phyloP scores from a whole-genome alignment of 1,140 invertebrate species.

The Rhizoglyphus robini region DNA sequence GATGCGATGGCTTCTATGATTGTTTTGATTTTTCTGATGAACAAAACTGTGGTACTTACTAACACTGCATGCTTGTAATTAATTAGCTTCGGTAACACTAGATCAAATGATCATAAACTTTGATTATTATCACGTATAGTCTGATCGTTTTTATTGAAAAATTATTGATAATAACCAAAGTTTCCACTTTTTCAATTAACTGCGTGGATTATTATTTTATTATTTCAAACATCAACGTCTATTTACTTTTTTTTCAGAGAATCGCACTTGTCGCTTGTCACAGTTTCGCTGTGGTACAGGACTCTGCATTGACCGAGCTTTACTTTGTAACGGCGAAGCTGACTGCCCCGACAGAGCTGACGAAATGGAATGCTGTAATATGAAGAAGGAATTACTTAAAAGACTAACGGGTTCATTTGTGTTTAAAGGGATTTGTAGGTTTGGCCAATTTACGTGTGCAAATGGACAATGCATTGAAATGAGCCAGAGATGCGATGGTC shows the following conservation, averaged over 20 bases:
- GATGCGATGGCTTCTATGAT: slow-evolving; percentile 40
- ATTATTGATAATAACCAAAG: too few species aligned
- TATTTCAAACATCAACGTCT: slow-evolving; percentile 2
- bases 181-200: background rate
- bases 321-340: slow-evolving; percentile 26
- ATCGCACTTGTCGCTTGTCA: slow-evolving; percentile 24
- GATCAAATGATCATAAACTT: too few species aligned
- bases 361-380: slow-evolving; percentile 29
- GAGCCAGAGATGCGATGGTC: slow-evolving; percentile 63
- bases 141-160: too few species aligned
- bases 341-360: slow-evolving; percentile 29
- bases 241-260: slow-evolving; percentile 21
- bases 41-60: slow-evolving; percentile 24
- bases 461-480: slow-evolving; percentile 50
- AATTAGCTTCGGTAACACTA: background rate
- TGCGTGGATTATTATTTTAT: background rate
- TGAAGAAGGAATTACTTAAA: too few species aligned
- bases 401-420: too few species aligned
- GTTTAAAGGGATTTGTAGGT: slow-evolving; percentile 35
- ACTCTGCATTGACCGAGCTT: slow-evolving; percentile 27
- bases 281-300: slow-evolving; percentile 24
- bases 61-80: background rate
- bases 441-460: slow-evolving; percentile 42
- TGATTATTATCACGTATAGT: too few species aligned
- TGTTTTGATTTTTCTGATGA: slow-evolving; percentile 31